These are phyloP conservation scores for Sturnira hondurensis DNA, from an alignment of 2,113 vertebrate genomes.

Conservation along the genomic window DNA sequence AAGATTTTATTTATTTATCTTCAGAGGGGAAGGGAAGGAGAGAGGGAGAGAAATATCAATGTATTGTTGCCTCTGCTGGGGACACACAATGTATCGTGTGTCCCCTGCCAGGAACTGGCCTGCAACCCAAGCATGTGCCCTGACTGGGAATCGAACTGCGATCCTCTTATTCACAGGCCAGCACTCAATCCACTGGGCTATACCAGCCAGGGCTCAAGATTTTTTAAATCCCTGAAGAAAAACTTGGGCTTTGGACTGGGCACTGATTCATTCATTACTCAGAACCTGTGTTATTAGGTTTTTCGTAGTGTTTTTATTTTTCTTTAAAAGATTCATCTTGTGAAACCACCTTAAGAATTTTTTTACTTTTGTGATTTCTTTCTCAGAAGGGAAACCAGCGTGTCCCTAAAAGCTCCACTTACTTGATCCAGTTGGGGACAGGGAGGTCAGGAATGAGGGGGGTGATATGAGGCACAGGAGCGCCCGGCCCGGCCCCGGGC, in stretches of 20 bases:
- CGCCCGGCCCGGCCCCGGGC: neutral
- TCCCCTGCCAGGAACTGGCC: too few species aligned
- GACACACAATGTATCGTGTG: too few species aligned
- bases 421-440: neutral
- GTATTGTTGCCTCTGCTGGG: too few species aligned
- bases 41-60: too few species aligned
- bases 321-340: neutral
- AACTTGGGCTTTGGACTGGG: neutral
- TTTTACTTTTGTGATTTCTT: neutral
- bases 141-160: too few species aligned
- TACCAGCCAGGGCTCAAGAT: too few species aligned
- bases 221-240: neutral
- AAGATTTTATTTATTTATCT: too few species aligned
- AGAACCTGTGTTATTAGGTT: neutral
- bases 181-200: too few species aligned
- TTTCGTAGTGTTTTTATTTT: conserved; percentile 15
- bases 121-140: too few species aligned
- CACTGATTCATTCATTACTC: neutral
- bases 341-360: neutral
- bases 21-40: too few species aligned
- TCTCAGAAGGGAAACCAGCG: neutral
- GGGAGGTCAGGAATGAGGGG: neutral
- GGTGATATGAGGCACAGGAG: neutral
- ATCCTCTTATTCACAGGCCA: too few species aligned
- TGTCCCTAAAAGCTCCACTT: neutral